Conservation (phyloP, 1,140 invertebrate species). For the Araneus ventricosus region DNA sequence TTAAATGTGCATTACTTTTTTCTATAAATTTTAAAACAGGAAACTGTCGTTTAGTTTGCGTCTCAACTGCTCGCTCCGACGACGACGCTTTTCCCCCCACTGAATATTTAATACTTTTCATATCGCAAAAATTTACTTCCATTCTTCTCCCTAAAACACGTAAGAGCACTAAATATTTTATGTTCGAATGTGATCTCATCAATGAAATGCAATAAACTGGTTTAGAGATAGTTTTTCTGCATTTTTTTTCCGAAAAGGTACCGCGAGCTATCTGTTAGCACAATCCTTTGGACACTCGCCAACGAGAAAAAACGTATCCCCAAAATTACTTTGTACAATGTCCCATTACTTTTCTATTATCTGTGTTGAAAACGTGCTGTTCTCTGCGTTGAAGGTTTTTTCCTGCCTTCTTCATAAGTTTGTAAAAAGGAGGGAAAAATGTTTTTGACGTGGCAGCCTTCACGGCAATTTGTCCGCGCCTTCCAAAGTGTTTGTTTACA, state of each 20-base stretch:
- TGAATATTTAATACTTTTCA: conserved; percentile 12
- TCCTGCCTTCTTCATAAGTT: background rate
- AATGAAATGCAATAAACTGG: background rate
- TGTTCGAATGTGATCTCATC: conserved; percentile 18
- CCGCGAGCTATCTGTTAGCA: background rate
- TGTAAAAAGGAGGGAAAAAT: background rate
- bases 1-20: background rate
- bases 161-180: conserved; percentile 25
- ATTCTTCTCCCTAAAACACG: background rate
- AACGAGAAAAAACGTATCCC: background rate
- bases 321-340: conserved; percentile 1
- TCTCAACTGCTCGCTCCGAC: background rate
- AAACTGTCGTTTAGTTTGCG: background rate
- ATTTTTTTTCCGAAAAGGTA: background rate
- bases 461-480: background rate
- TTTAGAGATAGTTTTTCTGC: background rate
- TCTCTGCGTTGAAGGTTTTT: background rate
- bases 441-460: conserved; percentile 4
- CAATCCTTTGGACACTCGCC: background rate
- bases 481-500: conserved; percentile 8
- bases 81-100: background rate
- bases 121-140: background rate
- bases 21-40: background rate
- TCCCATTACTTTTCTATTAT: conserved; percentile 37
- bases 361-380: conserved; percentile 3